A percentile compares a stretch with the other conserved stretches of the same genome.
These are phyloP conservation scores for Sturmia bella DNA, from an alignment of 2,888 invertebrate species.

Conservation along the genomic window DNA sequence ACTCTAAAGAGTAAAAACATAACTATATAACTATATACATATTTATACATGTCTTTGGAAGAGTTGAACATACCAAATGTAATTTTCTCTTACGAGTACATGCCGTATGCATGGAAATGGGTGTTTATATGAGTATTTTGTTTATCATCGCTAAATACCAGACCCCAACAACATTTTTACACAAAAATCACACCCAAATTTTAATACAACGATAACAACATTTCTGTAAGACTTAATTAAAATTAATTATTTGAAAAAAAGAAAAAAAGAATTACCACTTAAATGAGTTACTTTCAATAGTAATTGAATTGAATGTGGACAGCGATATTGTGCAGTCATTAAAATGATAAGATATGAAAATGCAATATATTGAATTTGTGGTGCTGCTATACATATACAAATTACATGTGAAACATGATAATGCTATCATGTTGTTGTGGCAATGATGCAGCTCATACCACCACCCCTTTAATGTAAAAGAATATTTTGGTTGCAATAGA, in stretches of 20 bases:
- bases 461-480: too few relatives aligned
- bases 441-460: too few relatives aligned
- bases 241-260: slow-evolving; percentile 49
- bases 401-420: too few relatives aligned
- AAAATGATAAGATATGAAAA: slow-evolving; percentile 10
- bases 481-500: too few relatives aligned
- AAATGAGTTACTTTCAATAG: slow-evolving; percentile 43
- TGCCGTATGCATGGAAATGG: slow-evolving; percentile 15
- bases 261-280: slow-evolving; percentile 28
- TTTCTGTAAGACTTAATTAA: slow-evolving; percentile 40
- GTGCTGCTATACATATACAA: too few relatives aligned
- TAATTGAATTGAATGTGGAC: slow-evolving; percentile 29
- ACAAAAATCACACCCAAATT: slow-evolving; percentile 64
- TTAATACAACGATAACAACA: slow-evolving; percentile 40
- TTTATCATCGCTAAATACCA: slow-evolving; percentile 19
- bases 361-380: neutral
- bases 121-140: neutral
- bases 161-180: slow-evolving; percentile 20
- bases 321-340: neutral
- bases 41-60: too few relatives aligned
- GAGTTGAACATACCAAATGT: slow-evolving; percentile 7
- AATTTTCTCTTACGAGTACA: neutral
- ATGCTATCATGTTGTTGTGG: too few relatives aligned
- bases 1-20: too few relatives aligned
- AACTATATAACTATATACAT: too few relatives aligned